These are phyloP conservation scores for Troides aeacus DNA, from an alignment of 2,888 invertebrate species.

Conservation along the genomic window DNA sequence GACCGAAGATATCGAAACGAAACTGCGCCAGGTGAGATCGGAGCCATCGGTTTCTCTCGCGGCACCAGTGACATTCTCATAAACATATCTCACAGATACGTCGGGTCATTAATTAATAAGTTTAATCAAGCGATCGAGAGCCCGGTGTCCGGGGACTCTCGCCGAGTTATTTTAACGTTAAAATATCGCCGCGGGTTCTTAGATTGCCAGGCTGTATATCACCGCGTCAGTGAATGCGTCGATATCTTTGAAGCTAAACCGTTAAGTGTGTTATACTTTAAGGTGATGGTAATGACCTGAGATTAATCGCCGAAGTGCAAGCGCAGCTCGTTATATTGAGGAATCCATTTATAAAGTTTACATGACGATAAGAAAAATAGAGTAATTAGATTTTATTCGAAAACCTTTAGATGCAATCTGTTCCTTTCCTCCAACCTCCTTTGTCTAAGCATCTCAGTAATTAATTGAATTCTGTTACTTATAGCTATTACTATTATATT, in stretches of 20 bases:
- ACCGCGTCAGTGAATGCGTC: conserved; percentile 24
- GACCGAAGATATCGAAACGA: conserved; percentile 48
- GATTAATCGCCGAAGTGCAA: conserved; percentile 14
- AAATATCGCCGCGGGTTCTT: conserved; percentile 27
- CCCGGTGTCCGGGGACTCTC: conserved; percentile 28
- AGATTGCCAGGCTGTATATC: conserved; percentile 28
- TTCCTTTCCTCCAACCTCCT: too few species aligned
- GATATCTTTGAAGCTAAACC: conserved; percentile 23
- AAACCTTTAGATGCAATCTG: too few species aligned
- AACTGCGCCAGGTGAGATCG: conserved; percentile 46
- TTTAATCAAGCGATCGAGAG: conserved; percentile 34
- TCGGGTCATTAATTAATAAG: conserved; percentile 39
- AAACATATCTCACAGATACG: conserved; percentile 38
- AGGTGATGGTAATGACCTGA: conserved; percentile 17
- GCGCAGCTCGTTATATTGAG: background rate
- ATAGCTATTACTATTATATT: too few species aligned
- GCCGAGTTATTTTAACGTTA: conserved; percentile 29
- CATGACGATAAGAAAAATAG: too few species aligned
- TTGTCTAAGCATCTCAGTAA: too few species aligned
- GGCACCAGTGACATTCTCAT: conserved; percentile 33
- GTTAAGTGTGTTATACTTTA: conserved; percentile 25
- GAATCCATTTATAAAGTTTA: background rate
- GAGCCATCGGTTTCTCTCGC: conserved; percentile 40
- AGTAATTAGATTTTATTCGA: too few species aligned
- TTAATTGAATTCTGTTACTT: too few species aligned